These are phyloP conservation scores for Nymphalis polychloros DNA, from an alignment of 2,888 invertebrate genomes.

Conservation along the genomic window DNA sequence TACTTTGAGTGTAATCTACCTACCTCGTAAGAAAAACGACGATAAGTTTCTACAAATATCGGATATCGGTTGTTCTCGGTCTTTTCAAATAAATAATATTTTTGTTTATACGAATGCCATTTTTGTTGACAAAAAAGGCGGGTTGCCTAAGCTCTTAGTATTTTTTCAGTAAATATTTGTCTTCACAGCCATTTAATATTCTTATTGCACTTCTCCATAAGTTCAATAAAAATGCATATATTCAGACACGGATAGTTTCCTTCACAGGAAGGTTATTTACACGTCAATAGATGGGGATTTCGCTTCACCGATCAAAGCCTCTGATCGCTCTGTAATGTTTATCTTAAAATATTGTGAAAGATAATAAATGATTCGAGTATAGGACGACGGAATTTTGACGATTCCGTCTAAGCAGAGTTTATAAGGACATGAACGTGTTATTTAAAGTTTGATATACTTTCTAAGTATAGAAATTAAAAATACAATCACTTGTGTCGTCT, in stretches of 20 bases:
- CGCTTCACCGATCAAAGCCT: slow-evolving; percentile 38
- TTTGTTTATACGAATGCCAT: too few species aligned
- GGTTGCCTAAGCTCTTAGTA: background rate
- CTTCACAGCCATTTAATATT: background rate
- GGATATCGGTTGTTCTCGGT: too few species aligned
- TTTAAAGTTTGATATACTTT: too few species aligned
- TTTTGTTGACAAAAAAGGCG: too few species aligned
- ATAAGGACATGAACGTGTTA: too few species aligned
- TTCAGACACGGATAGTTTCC: slow-evolving; percentile 20
- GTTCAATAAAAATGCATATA: slow-evolving; percentile 23
- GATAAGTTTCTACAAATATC: background rate
- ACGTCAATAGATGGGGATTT: slow-evolving; percentile 31
- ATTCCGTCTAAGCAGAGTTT: too few species aligned
- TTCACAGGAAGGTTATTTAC: slow-evolving; percentile 13
- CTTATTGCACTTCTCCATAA: slow-evolving; percentile 4
- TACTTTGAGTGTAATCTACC: background rate
- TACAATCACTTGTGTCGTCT: too few species aligned
- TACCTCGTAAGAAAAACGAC: background rate
- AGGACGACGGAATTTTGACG: background rate
- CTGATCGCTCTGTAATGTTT: slow-evolving; percentile 6
- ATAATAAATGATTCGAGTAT: background rate
- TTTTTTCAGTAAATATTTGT: background rate
- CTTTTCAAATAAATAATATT: too few species aligned
- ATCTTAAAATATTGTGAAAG: slow-evolving; percentile 9
- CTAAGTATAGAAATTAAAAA: too few species aligned